Conservation (phyloP, 2,888 invertebrate genomes). For the Noctua comes region DNA sequence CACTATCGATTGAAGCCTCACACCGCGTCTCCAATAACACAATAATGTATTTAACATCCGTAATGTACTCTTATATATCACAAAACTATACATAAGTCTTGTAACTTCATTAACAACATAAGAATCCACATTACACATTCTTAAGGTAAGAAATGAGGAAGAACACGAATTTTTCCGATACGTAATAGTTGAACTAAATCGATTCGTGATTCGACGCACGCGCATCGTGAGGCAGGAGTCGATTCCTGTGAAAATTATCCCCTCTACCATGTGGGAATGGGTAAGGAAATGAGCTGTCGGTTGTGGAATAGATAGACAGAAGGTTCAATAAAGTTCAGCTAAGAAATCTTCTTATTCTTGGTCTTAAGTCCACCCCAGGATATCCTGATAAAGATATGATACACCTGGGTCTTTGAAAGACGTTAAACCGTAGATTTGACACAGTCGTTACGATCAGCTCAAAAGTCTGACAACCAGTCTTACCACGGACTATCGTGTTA, state of each 20-base stretch:
- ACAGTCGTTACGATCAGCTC: not conserved
- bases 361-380: not conserved
- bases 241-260: conserved; percentile 77
- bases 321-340: not conserved
- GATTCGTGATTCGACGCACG: conserved; percentile 83
- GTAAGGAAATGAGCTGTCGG: conserved; percentile 42
- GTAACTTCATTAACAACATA: conserved; percentile 36
- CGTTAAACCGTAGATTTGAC: not conserved
- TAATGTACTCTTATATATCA: conserved; percentile 1
- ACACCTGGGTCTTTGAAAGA: too few species aligned
- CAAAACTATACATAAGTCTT: conserved; percentile 1
- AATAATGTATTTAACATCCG: not conserved
- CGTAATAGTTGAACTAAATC: conserved; percentile 72
- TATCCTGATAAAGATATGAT: not conserved
- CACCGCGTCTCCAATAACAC: not conserved
- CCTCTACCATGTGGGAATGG: conserved; percentile 52
- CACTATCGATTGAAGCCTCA: conserved; percentile 3
- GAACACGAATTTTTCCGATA: conserved; percentile 54
- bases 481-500: not conserved
- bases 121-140: conserved; percentile 39
- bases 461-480: not conserved
- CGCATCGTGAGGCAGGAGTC: conserved; percentile 78
- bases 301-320: not conserved
- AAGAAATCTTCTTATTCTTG: not conserved
- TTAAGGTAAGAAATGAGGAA: conserved; percentile 42